Evolutionary conservation across 2,113 vertebrate species (phyloP).

Genomic region (Ifrita kowaldi): DNA sequence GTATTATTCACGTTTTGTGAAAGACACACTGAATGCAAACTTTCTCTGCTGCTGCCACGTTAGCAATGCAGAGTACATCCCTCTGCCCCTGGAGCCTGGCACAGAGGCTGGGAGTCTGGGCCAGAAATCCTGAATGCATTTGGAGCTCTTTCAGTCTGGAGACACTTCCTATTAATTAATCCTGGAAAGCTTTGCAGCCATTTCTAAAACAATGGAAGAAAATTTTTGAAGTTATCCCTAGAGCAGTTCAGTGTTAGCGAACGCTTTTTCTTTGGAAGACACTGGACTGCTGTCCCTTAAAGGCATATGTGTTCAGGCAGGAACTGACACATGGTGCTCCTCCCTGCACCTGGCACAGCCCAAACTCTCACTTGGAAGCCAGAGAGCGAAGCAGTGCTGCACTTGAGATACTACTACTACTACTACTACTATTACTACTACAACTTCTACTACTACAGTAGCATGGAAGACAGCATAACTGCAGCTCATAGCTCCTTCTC

Average conservation of each 20-base stretch:
- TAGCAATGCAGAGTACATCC: not conserved
- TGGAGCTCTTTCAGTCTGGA: not conserved
- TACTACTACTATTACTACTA: not conserved
- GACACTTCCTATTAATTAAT: not conserved
- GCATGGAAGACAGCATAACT: not conserved
- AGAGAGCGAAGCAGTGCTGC: not conserved
- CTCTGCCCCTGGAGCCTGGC: not conserved
- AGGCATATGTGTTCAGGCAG: not conserved
- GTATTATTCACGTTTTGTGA: not conserved
- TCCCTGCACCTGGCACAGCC: not conserved
- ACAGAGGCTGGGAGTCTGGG: not conserved
- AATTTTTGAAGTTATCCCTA: not conserved
- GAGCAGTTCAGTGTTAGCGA: accelerated
- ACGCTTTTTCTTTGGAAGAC: not conserved
- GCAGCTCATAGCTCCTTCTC: not conserved
- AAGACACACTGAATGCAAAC: not conserved
- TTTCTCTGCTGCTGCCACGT: not conserved
- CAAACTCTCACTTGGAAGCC: not conserved
- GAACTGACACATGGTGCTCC: not conserved
- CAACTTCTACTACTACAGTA: not conserved
- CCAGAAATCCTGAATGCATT: not conserved
- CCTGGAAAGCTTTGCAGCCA: not conserved
- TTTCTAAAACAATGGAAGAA: not conserved
- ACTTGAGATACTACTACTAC: not conserved
- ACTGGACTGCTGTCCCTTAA: not conserved